phyloP scores from a whole-genome alignment of 2,797 vertebrate species.

The Balearica regulorum region DNA sequence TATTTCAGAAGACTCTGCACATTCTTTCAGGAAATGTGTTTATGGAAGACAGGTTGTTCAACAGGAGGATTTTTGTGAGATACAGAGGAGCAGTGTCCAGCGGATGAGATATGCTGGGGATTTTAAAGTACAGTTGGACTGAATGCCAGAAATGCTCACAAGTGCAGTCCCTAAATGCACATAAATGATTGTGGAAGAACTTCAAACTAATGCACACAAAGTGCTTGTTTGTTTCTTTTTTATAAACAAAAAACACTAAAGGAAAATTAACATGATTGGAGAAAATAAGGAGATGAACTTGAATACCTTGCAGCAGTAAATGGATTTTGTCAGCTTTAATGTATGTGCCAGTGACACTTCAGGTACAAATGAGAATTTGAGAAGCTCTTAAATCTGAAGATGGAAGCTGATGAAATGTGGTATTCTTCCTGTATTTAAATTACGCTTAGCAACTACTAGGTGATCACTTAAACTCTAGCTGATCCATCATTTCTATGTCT shows the following conservation, averaged over 20 bases:
- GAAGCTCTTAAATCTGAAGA: slow-evolving; percentile 53
- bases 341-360: slow-evolving; percentile 51
- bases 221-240: slow-evolving; percentile 14
- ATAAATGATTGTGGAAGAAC: not conserved
- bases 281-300: slow-evolving; percentile 20
- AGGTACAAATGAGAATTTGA: slow-evolving; percentile 51
- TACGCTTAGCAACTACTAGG: slow-evolving; percentile 14
- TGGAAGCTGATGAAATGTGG: slow-evolving; percentile 39
- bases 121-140: not conserved
- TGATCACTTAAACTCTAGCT: slow-evolving; percentile 1
- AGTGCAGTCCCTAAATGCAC: not conserved
- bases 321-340: slow-evolving; percentile 30
- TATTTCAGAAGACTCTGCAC: not conserved
- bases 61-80: not conserved
- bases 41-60: not conserved
- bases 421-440: slow-evolving; percentile 48
- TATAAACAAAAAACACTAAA: slow-evolving; percentile 19
- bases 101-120: not conserved
- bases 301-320: slow-evolving; percentile 14
- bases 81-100: not conserved
- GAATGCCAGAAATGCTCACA: not conserved
- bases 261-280: not conserved
- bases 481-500: slow-evolving; percentile 4
- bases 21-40: not conserved
- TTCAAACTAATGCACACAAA: slow-evolving; percentile 23